phyloP scores from a whole-genome alignment of 2,113 vertebrate genomes.

The Mesocricetus auratus region DNA sequence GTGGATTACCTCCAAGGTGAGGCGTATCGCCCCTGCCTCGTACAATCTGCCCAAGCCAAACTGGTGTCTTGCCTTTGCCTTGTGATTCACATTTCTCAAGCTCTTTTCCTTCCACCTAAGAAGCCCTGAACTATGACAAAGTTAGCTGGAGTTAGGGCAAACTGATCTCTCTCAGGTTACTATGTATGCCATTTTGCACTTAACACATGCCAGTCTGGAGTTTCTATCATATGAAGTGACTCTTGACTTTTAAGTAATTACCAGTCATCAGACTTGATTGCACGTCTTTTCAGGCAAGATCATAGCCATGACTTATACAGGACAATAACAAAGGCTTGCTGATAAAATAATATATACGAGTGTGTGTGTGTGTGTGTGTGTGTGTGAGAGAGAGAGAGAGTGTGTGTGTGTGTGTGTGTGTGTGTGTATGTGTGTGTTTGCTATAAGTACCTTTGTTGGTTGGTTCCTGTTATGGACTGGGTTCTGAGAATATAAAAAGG shows the following conservation, averaged over 20 bases:
- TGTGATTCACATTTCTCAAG: background rate
- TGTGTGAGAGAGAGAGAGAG: too few species aligned
- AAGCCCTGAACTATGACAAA: background rate
- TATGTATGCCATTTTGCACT: background rate
- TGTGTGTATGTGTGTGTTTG: background rate
- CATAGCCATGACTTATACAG: background rate
- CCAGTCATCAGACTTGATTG: background rate
- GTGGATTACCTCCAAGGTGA: background rate
- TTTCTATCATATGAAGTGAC: conserved; percentile 1
- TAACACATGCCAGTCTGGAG: background rate
- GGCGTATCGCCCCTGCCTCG: accelerated
- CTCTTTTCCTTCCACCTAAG: background rate
- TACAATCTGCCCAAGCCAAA: background rate
- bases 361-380: background rate
- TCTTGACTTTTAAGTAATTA: conserved; percentile 24
- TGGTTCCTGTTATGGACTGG: background rate
- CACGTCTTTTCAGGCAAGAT: conserved; percentile 35
- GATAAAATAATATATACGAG: background rate
- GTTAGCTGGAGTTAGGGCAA: background rate
- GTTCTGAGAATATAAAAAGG: background rate
- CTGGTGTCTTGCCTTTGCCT: background rate
- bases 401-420: too few species aligned
- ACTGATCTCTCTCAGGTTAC: background rate
- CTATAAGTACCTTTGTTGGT: background rate
- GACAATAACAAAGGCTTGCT: conserved; percentile 23